Conservation (phyloP, 2,797 vertebrate genomes). For the Gorsachius magnificus region DNA sequence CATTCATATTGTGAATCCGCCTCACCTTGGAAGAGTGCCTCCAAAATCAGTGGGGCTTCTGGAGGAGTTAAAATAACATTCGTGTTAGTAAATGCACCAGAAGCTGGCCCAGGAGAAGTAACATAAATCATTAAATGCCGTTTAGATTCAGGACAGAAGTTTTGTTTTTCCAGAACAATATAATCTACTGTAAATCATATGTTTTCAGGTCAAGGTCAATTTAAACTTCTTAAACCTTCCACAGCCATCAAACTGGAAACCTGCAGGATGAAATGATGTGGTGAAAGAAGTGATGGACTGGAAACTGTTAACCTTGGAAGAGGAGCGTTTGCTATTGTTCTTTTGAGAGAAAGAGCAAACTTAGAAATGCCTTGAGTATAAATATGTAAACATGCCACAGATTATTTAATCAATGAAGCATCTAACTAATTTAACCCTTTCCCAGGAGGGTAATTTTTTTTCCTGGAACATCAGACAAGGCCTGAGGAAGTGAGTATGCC, state of each 20-base stretch:
- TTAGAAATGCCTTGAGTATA: conserved; percentile 3
- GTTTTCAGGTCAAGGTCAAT: conserved; percentile 54
- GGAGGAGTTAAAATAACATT: background rate
- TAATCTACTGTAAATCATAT: conserved; percentile 12
- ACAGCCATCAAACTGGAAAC: conserved; percentile 40
- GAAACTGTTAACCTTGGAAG: conserved; percentile 28
- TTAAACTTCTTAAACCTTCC: conserved; percentile 55
- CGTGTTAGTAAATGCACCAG: background rate
- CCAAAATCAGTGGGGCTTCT: background rate
- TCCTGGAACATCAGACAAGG: background rate
- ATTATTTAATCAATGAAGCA: background rate
- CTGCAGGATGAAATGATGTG: conserved; percentile 21
- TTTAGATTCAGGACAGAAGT: conserved; percentile 31
- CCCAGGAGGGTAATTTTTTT: background rate
- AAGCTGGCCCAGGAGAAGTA: background rate
- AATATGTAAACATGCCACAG: background rate
- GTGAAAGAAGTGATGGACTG: conserved; percentile 33
- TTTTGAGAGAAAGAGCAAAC: conserved; percentile 27
- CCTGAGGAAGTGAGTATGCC: background rate
- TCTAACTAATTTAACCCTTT: background rate
- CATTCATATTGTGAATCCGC: background rate
- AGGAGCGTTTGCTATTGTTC: conserved; percentile 34
- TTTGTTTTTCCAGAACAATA: conserved; percentile 43
- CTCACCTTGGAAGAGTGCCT: background rate
- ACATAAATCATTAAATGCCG: conserved; percentile 20